Percentiles rank a stretch among this genome's conserved stretches.
phyloP scores from a whole-genome alignment of 1,140 invertebrate genomes.

The Listronotus oregonensis region DNA sequence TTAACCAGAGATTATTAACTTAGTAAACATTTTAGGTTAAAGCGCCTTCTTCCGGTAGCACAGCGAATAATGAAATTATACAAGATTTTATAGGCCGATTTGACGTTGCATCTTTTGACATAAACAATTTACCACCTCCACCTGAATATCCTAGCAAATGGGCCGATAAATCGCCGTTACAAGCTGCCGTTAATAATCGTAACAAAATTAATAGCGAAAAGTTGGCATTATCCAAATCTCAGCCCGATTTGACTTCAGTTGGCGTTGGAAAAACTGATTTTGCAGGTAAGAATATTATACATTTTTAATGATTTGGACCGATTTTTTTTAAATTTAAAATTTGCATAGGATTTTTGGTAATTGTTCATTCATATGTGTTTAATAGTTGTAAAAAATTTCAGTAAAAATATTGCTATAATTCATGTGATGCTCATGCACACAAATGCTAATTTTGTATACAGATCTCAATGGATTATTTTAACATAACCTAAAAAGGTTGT shows the following conservation, averaged over 20 bases:
- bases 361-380: no score
- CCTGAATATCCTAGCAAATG: slow-evolving; percentile 53
- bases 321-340: slow-evolving; percentile 1
- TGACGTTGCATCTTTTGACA: slow-evolving; percentile 41
- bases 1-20: no score
- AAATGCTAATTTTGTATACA: no score
- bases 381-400: no score
- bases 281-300: slow-evolving; percentile 20
- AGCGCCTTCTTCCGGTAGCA: slow-evolving; percentile 55
- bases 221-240: slow-evolving; percentile 71
- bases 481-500: no score
- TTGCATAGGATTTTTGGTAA: no score
- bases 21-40: slow-evolving; percentile 57
- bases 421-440: no score
- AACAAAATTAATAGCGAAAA: slow-evolving; percentile 45
- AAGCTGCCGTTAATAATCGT: slow-evolving; percentile 42
- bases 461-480: no score
- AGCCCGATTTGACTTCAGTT: slow-evolving; percentile 68
- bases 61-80: slow-evolving; percentile 32
- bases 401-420: no score
- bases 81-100: slow-evolving; percentile 37
- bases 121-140: slow-evolving; percentile 46
- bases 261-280: slow-evolving; percentile 40
- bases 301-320: background rate
- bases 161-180: slow-evolving; percentile 47